These are phyloP conservation scores for Phataginus tricuspis DNA, from an alignment of 2,797 vertebrate species.

Conservation along the genomic window DNA sequence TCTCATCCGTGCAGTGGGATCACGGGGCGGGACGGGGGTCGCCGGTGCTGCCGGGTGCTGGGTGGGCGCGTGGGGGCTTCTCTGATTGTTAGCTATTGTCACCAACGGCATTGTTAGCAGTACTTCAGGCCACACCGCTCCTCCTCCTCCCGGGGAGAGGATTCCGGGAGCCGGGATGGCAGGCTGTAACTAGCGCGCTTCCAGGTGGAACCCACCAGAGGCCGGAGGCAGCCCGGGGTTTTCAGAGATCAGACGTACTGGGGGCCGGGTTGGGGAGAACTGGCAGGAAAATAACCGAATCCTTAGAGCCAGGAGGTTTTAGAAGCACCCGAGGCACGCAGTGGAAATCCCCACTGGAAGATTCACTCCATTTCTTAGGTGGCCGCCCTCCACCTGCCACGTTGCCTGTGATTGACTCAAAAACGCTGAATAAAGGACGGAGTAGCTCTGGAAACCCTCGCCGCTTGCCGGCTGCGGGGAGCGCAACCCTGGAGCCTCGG, in stretches of 20 bases:
- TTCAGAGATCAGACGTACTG: not conserved
- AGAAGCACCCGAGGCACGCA: slow-evolving; percentile 33
- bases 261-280: not conserved
- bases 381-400: slow-evolving; percentile 46
- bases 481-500: not conserved
- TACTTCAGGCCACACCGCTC: not conserved
- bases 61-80: not conserved
- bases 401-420: not conserved
- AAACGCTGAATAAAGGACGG: not conserved
- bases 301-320: not conserved
- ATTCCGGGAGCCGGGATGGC: not conserved
- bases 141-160: not conserved
- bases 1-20: not conserved
- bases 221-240: not conserved
- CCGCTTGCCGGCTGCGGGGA: not conserved
- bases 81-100: not conserved
- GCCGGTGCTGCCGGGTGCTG: not conserved
- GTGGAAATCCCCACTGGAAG: slow-evolving; percentile 70
- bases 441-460: not conserved
- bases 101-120: not conserved
- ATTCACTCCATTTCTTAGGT: not conserved
- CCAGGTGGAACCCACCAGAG: not conserved
- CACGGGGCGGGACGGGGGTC: too few species aligned
- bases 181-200: not conserved
- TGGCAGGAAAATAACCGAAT: not conserved